phyloP scores from a whole-genome alignment of 2,888 invertebrate species.

The Pasiphila rectangulata region DNA sequence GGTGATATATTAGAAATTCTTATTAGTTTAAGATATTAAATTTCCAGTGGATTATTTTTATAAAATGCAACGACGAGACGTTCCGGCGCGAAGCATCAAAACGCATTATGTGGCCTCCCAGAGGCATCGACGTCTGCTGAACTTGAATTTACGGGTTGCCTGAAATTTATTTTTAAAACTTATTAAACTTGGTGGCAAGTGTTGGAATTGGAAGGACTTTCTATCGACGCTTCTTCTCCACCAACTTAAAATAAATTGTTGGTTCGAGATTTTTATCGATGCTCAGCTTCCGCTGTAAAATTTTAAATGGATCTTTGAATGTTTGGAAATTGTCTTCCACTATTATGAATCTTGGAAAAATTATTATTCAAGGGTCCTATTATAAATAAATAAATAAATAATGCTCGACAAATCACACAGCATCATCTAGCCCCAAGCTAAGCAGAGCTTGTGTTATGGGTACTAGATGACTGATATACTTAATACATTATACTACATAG shows the following conservation, averaged over 20 bases:
- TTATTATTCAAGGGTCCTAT: no score
- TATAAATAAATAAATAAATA: no score
- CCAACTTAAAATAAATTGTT: no score
- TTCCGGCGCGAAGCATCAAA: conserved; percentile 35
- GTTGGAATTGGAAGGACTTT: no score
- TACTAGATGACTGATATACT: no score
- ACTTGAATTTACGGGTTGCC: conserved; percentile 18
- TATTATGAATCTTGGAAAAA: neutral
- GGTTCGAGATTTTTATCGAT: neutral
- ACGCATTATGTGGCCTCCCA: conserved; percentile 36
- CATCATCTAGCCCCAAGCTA: no score
- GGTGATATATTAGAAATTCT: no score
- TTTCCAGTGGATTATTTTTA: neutral
- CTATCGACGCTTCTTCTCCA: no score
- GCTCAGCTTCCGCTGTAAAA: neutral
- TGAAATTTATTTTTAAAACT: conserved; percentile 24
- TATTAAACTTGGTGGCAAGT: conserved; percentile 21
- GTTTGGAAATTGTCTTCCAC: neutral
- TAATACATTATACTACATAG: no score
- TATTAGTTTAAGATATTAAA: neutral
- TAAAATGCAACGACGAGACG: neutral
- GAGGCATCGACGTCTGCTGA: conserved; percentile 28
- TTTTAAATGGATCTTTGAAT: neutral
- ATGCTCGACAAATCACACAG: no score
- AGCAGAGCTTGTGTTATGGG: no score